These are phyloP conservation scores for Tachina grossa DNA, from an alignment of 2,888 invertebrate species.

Conservation along the genomic window DNA sequence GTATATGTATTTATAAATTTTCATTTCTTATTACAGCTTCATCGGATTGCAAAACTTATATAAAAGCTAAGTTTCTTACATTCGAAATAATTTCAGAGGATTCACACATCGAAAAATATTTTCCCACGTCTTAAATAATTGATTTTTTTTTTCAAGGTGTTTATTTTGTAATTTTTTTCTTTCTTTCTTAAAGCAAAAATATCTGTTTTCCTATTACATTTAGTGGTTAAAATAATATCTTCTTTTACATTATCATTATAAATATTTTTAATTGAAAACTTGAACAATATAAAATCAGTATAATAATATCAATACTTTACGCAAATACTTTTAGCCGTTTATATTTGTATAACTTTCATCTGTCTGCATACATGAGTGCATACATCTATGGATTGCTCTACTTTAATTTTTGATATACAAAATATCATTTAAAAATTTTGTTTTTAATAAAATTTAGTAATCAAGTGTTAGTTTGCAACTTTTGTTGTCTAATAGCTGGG, in stretches of 20 bases:
- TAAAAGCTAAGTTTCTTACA: slow-evolving; percentile 77
- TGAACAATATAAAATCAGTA: not conserved
- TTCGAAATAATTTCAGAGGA: slow-evolving; percentile 78
- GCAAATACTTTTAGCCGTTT: not conserved
- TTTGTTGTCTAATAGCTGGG: not conserved
- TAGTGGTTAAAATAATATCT: slow-evolving; percentile 26
- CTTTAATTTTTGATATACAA: not conserved
- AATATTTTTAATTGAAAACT: slow-evolving; percentile 1
- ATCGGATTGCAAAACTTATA: slow-evolving; percentile 76
- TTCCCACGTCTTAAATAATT: slow-evolving; percentile 69
- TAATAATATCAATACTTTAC: not conserved
- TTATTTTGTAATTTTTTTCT: slow-evolving; percentile 36
- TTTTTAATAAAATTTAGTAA: slow-evolving; percentile 14
- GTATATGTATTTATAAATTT: not conserved
- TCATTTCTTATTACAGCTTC: slow-evolving; percentile 72
- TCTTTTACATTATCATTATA: not conserved
- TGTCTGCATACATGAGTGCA: not conserved
- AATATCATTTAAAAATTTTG: not conserved
- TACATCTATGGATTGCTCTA: not conserved
- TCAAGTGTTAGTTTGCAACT: not conserved
- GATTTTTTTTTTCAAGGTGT: not conserved
- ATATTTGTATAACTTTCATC: not conserved
- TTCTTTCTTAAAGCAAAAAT: slow-evolving; percentile 24
- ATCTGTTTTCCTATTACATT: slow-evolving; percentile 66
- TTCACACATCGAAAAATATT: slow-evolving; percentile 79